phyloP scores from a whole-genome alignment of 23 tunicate genomes.

The Halocynthia roretzi region DNA sequence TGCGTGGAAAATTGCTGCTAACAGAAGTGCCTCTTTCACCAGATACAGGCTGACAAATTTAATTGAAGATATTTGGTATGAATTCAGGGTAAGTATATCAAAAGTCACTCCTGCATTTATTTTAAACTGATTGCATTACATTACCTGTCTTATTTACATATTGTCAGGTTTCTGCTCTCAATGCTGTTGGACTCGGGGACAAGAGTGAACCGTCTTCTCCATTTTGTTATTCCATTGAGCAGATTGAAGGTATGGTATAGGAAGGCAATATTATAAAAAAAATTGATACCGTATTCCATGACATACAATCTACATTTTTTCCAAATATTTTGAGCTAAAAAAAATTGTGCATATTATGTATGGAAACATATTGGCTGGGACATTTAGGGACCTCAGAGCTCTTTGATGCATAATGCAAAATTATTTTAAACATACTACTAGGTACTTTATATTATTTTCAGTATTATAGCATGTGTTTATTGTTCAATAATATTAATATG shows the following conservation, averaged over 20 bases:
- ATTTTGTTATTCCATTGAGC: constrained; percentile 11
- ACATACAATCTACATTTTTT: no score
- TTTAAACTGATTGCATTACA: neutral
- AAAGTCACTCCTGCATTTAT: neutral
- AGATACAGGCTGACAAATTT: constrained; percentile 19
- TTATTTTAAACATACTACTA: no score
- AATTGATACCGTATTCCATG: no score
- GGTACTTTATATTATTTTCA: no score
- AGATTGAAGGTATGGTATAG: constrained; percentile 2
- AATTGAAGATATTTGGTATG: constrained; percentile 20
- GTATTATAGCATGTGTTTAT: no score
- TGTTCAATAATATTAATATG: no score
- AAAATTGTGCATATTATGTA: neutral
- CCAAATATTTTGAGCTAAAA: neutral
- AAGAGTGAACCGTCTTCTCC: constrained; percentile 33
- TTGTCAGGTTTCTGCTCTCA: constrained; percentile 42
- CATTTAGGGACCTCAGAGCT: neutral
- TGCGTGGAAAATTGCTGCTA: constrained; percentile 10
- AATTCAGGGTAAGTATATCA: constrained; percentile 31
- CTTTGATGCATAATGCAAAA: no score
- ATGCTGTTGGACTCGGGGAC: constrained; percentile 43
- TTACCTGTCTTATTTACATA: neutral
- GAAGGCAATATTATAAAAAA: no score
- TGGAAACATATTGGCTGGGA: neutral
- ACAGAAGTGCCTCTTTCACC: neutral